These are phyloP conservation scores for Andrena dorsata DNA, from an alignment of 2,888 invertebrate species.

Conservation along the genomic window DNA sequence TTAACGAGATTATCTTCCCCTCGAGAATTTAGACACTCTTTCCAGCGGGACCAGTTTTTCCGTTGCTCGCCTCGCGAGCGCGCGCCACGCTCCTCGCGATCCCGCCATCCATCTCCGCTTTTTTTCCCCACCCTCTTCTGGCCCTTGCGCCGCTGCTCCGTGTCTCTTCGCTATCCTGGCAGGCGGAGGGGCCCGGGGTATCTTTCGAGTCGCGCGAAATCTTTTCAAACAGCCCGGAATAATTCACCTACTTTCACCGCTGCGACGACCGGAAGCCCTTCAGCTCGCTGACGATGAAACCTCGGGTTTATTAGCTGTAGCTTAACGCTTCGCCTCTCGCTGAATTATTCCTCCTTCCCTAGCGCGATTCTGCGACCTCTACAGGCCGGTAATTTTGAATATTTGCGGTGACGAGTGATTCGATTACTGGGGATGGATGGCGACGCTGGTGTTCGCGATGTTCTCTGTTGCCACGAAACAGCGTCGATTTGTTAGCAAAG, in stretches of 20 bases:
- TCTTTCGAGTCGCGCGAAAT: constrained; percentile 33
- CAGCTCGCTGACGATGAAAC: constrained; percentile 27
- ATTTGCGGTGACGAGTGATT: no score
- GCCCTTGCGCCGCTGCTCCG: constrained; percentile 1
- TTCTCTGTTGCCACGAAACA: not conserved
- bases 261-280: constrained; percentile 36
- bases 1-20: constrained; percentile 70
- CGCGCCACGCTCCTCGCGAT: not conserved
- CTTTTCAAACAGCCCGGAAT: constrained; percentile 50
- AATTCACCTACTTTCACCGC: constrained; percentile 57
- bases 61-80: not conserved
- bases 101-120: constrained; percentile 16
- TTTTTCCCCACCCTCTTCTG: constrained; percentile 3
- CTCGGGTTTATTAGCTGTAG: constrained; percentile 26
- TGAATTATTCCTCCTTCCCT: not conserved
- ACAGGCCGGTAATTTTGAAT: not conserved
- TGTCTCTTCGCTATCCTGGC: not conserved
- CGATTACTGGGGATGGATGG: no score
- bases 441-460: not conserved
- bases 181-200: not conserved
- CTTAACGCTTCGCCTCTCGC: not conserved
- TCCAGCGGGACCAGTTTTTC: constrained; percentile 31
- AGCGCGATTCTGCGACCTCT: not conserved
- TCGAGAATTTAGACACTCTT: constrained; percentile 54
- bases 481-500: constrained; percentile 33